Base-by-base conservation (phyloP, 2,888 invertebrate species). In the Bedellia somnulentella region DNA sequence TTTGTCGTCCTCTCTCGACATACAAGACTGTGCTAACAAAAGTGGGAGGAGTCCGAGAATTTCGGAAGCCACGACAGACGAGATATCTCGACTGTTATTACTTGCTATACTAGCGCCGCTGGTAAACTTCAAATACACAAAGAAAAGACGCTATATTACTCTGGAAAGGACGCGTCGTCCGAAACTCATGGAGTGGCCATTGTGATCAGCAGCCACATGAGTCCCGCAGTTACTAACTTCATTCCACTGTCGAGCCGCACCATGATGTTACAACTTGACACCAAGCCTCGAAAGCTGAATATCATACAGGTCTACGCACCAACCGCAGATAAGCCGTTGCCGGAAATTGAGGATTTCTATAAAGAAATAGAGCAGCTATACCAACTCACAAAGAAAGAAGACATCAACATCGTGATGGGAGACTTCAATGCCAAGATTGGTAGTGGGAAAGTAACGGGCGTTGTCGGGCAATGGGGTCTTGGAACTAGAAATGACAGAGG, bases 301-400 rank as follows among this genome's bases (percentile, higher is more conserved):
- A 25, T 27, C 5, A 27, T 27, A n/a, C 27, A 27, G 10, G 27
- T 27, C 4, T 27, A 27, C 10, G 27, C 27, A 4, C 27, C 27
- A 5, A 27, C 27, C 4, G 6, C 15, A 3, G 13, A 15, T 4
- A 4, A 15, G 27, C 27, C 15, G 5, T 3, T 4, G 10, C 3
- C 4, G 9, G 27, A 17, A 10, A 4, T 10, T 3, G 27, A 27
- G 3, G 17, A 6, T 5, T 27, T 27, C 5, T 27, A 27, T 27
- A 5, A 3, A 6, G 27, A 27, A 17, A 17, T 27, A 11, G 3
- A 17, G 5, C 4, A 8, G 12, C 11, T 27, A 4, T 10, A 11
- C 3, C 16, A 17, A 11, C 5, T 11, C 5, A 17, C 18, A 5
- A 27, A 27, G 5, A 27, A 27, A 15, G 11, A 27, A 3, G 16